Evolutionary conservation across 2,797 vertebrate species (phyloP), one percentile per base, ranked within the genome.

Genomic region (Molothrus ater): DNA sequence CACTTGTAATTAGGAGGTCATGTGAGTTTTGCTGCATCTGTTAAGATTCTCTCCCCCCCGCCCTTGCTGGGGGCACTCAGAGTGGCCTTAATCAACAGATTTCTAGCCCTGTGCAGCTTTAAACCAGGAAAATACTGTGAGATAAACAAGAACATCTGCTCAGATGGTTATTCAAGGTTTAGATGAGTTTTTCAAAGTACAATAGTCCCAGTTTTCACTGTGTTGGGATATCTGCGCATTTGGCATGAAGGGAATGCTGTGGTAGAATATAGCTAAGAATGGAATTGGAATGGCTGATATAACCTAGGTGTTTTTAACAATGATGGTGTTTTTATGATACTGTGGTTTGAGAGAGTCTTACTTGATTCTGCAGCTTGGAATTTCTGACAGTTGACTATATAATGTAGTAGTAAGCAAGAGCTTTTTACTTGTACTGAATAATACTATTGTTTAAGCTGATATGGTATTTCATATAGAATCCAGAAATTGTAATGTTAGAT

Each of bases 141-240:
- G 81, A 94, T 84, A 90, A 92, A 84, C 71, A 79, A 88, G 68
- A 91, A 80, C 88, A 91, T 87, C 78, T 95, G 90, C 56, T 94
- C 22, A 19, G 21, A 57, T 66, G 6, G 71, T 93, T 91, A 79
- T 78, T 96, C 45, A 91, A 53, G 43, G 65, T 76, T 90, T 82
- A 92, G 29, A 53, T 71, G 88, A 43, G 7, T 70, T 93, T 91
- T 90, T 38, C 38, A 64, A 90, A 75, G 66, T 81, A 51, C 6
- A 1, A 32, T 34, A 38, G 40, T 16, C 29, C 10, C 61, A 43
- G 12, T 73, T 31, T 68, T 91, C 38, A 38, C 38, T 72, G 24
- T 32, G 14, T 13, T 53, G 65, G 24, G 14, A 86, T 80, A 88
- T 81, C 84, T 65, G 22, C 34, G 64, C 7, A 2, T 20, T 45